Base-by-base conservation (phyloP, 2,888 invertebrate species). In the Drosophila monieri region DNA sequence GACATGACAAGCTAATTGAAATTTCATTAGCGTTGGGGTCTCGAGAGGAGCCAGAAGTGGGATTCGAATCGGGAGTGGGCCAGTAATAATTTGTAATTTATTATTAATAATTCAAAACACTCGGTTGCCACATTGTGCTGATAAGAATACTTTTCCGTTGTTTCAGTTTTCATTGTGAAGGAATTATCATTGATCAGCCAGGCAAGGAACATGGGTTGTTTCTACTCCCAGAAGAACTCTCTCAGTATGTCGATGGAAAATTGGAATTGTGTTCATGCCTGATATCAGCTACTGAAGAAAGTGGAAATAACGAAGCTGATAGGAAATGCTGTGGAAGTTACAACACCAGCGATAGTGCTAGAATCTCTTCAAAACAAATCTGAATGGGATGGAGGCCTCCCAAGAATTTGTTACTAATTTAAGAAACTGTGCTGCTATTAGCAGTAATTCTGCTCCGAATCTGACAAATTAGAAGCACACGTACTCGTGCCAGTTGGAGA, bases 71-170 rank as follows among this genome's bases (percentile, higher is more conserved):
- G 32, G 32, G 27, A n/a, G 48, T 18, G 14, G 49, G 41, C 57
- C 59, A 65, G 39, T 65, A 56, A 53, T 78, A 85, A 85, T 85
- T 80, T 85, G 88, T 89, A 83, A 88, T 85, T 88, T 88, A 89
- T 88, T 88, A 88, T 85, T 89, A 89, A 88, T 89, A 88, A 88
- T 88, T 88, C 89, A 84, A 71, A 81, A 43, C 86, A 88, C 86
- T 85, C 65, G 47, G 27, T 68, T 59, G 64, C 73, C 46, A 60
- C 56, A 43, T 43, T 60, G 30, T 10, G 8, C 46, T 55, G 86
- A 84, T 81, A 83, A 85, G 73, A 72, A 59, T 53, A 68, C 27
- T 60, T 18, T 64, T 37, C 15, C 30, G 51, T 32, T 58, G 39
- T 27, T 80, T 74, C 58, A 23, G 25, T 62, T 73, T 85, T 81